phyloP scores from a whole-genome alignment of 2,113 vertebrate species.

The Otolemur garnettii region DNA sequence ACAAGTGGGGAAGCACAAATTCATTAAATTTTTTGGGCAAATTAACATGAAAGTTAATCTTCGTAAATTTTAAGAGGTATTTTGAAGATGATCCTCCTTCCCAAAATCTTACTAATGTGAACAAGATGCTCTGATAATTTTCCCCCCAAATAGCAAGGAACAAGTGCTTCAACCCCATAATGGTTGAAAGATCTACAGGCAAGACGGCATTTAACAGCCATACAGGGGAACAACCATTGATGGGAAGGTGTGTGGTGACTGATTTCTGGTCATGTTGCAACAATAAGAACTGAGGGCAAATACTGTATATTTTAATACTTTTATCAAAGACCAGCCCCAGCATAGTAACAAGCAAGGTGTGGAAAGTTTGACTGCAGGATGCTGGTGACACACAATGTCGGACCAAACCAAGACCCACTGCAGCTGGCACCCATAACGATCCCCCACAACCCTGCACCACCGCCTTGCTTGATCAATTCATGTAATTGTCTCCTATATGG shows the following conservation, averaged over 20 bases:
- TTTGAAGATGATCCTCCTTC: neutral
- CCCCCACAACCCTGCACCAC: neutral
- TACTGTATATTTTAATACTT: neutral
- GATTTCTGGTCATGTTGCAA: neutral
- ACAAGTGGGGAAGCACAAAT: neutral
- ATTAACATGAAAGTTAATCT: slow-evolving; percentile 8
- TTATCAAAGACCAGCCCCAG: neutral
- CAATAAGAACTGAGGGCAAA: neutral
- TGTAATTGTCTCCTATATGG: neutral
- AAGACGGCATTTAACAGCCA: neutral
- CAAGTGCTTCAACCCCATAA: neutral
- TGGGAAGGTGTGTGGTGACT: neutral
- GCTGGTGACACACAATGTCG: neutral
- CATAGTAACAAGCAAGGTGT: neutral
- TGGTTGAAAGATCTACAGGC: neutral
- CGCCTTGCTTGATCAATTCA: neutral
- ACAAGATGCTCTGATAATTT: neutral
- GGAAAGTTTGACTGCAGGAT: neutral
- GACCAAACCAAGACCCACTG: neutral
- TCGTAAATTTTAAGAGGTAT: neutral
- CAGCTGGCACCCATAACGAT: neutral
- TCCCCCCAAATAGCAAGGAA: neutral
- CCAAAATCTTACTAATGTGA: neutral
- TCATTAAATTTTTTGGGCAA: neutral
- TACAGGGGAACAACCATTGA: neutral